Evolutionary conservation across 2,797 vertebrate genomes (phyloP), one percentile per base, ranked within the genome.

Genomic region (Margarornis squamiger): DNA sequence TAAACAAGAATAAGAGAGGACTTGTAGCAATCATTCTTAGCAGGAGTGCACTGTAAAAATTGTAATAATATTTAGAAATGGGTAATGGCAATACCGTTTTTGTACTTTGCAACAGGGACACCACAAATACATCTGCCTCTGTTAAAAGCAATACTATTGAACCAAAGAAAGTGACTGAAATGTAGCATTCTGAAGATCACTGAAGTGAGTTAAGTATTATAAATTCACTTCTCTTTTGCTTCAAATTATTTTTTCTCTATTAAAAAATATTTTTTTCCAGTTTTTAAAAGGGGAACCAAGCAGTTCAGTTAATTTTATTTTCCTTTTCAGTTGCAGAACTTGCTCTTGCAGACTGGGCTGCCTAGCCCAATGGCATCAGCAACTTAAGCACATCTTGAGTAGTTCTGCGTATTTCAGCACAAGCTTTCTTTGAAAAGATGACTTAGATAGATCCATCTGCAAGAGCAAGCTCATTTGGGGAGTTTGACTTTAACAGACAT

Each of bases 301-400:
- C 48, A 66, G 34, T 39, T 71, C n/a, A 38, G 26, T 72, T 88
- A 63, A 80, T 90, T 95, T 77, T 86, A 32, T 81, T 93, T 90
- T 77, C 21, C 65, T 66, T 46, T 75, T 67, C 77, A 70, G 10
- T 75, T 82, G 68, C 57, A 80, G 41, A 73, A 62, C 78, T 66
- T 43, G 74, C 34, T 85, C 36, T 74, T 55, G 39, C n/a, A 46
- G 46, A 71, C 29, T 45, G 62, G 4, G 2, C 55, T 62, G 32
- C 58, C 57, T 65, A 73, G 62, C 23, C 29, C 32, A 39, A 26
- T 39, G 34, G 12, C 2, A 0, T 66, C 71, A 88, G 39, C 77
- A 77, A 91, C 90, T 88, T 82, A 81, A 90, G 30, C 27, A 49
- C n/a, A 57, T 83, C 81, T 94, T 92, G 62, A 88, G 72, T 67